Evolutionary conservation across 30 jellyfish, hydroid and myxozoan species (phyloP), one percentile per base, ranked within the genome.

Genomic region (Cassiopea andromeda): DNA sequence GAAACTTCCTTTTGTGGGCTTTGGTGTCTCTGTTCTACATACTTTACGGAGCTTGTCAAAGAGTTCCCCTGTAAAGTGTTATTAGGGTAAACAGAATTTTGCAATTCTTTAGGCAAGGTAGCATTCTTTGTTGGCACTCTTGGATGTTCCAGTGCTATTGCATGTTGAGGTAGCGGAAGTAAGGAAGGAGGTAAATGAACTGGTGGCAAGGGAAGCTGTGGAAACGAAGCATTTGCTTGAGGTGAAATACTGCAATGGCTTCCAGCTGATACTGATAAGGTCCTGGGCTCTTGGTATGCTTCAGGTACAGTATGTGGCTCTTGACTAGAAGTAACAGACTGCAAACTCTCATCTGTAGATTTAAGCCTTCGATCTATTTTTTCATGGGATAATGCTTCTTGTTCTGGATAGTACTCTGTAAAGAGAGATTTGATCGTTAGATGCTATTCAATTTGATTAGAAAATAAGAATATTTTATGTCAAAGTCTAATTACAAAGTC

Each of bases 121-220:
- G 99, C 99, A 71, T 94, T 89, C 44, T 85, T 89, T 66, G 98
- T 76, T 10, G 98, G 90, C 27, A 94, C 82, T 48, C 97, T 64
- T 14, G 97, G 99, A n/a, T 60, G 83, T 14, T 74, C 83, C 17
- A 68, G 17, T 17, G 89, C 87, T 2, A 83, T 84, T 27, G 94
- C 81, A 13, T 89, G 98, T 1, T 93, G 90, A 12, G 90, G 93
- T n/a, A 95, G 90, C 17, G 93, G 89, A 17, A 77, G 49, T 14
- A 54, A 48, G 61, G 44, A 48, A 61, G 80, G 83, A 0, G 87
- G 92, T 44, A 75, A 74, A 85, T 78, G 74, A 46, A 85, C 70
- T 69, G 96, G 96, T 6, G 90, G 95, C 12, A 77, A 93, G 5
- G 96, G 95, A 14, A 85, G 70, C 48, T 10, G 38, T 44, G 83